phyloP scores from a whole-genome alignment of 2,888 invertebrate species.

The Dynastes maya region DNA sequence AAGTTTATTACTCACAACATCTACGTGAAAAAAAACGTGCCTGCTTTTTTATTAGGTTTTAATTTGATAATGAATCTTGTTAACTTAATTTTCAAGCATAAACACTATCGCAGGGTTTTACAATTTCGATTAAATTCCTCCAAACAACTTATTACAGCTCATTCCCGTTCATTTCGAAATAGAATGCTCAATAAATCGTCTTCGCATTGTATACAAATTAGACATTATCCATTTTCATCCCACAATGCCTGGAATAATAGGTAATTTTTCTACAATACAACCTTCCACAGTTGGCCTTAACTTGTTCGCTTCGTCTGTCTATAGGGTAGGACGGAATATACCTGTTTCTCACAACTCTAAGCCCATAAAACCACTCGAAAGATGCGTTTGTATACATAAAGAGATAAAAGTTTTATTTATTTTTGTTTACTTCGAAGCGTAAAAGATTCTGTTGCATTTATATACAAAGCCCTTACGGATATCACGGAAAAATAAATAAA shows the following conservation, averaged over 20 bases:
- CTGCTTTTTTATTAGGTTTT: not conserved
- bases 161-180: conserved; percentile 20
- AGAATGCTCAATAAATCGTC: conserved; percentile 23
- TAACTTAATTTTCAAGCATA: not conserved
- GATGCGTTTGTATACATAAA: conserved; percentile 35
- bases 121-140: not conserved
- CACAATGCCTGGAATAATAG: conserved; percentile 39
- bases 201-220: conserved; percentile 39
- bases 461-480: conserved; percentile 23
- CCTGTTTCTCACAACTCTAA: conserved; percentile 43
- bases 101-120: not conserved
- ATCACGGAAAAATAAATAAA: conserved; percentile 23
- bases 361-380: conserved; percentile 43
- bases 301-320: conserved; percentile 20
- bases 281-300: conserved; percentile 35
- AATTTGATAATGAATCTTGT: not conserved
- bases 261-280: conserved; percentile 43
- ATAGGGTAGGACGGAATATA: conserved; percentile 27
- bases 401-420: conserved; percentile 43
- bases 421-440: conserved; percentile 29
- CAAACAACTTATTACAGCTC: not conserved
- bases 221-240: conserved; percentile 38
- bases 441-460: conserved; percentile 26
- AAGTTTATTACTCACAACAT: not conserved
- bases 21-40: not conserved